Conservation (phyloP, 2,888 invertebrate species). For the Calameuta idolon region DNA sequence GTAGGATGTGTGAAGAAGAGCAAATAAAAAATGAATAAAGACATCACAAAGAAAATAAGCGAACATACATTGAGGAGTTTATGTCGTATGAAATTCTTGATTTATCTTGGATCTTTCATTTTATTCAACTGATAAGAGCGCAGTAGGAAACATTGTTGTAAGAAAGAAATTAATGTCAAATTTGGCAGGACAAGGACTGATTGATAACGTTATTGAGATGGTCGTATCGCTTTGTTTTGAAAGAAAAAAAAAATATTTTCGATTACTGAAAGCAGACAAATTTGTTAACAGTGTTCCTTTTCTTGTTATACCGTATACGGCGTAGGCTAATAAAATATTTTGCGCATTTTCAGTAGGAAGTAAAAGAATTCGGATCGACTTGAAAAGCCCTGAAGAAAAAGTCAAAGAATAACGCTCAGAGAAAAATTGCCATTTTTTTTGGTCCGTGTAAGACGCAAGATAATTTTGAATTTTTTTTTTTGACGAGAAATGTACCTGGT, state of each 20-base stretch:
- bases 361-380: background rate
- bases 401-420: background rate
- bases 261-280: background rate
- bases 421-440: background rate
- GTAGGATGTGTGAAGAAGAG: background rate
- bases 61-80: background rate
- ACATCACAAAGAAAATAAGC: background rate
- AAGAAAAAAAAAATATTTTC: background rate
- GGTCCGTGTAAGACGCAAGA: background rate
- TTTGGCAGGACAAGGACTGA: background rate
- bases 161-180: background rate
- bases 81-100: background rate
- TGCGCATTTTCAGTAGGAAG: background rate
- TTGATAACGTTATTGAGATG: background rate
- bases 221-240: background rate
- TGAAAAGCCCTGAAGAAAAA: background rate
- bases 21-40: background rate
- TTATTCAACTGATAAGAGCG: background rate
- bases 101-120: background rate
- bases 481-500: background rate
- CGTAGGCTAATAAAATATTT: background rate
- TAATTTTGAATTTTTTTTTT: background rate
- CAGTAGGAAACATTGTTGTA: background rate
- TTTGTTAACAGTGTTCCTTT: background rate
- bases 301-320: background rate